Evolutionary conservation across 2,888 invertebrate species (phyloP), one percentile per base, ranked within the genome.

Genomic region (Caenorhabditis drosophilae): DNA sequence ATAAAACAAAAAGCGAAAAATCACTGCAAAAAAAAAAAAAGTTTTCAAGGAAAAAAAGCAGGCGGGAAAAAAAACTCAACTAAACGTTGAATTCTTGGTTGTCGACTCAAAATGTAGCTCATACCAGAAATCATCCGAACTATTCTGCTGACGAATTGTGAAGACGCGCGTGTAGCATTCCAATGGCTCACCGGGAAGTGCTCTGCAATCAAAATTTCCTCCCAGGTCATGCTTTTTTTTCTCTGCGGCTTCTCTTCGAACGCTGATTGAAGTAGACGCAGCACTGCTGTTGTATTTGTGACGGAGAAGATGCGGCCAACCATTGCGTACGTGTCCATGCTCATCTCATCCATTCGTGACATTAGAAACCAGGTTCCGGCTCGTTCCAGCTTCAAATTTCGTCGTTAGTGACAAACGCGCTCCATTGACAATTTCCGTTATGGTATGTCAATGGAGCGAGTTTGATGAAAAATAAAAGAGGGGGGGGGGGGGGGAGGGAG

Each of bases 1-100:
- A 70, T 71, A 76, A 68, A 76, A 76, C 34, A 76, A 59, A 47
- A 76, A 75, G 11, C 75, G 76, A 60, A 76, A 66, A 18, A 71
- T 62, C 63, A 76, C 75, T 75, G 58, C 53, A 63, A 57, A 16
- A 9, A 9, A 2, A 7, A 11, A 53, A 54, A 45, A 63, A 31
- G 35, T 54, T 50, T 51, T 36, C 41, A 31, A 42, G 22, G 31
- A 12, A 12, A 31, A 18, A 44, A 59, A 52, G 52, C 59, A 59
- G 52, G 49, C 22, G 15, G 48, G 34, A n/a, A 50, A 26, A 31
- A 31, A 31, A 31, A 31, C 12, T 31, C 31, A 31, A 31, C 71
- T 64, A 22, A 70, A 66, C 23, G 73, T 70, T n/a, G 70, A 68
- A 41, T 68, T 68, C 42, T 67, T 64, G 23, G 70, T 68, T 31